Evolutionary conservation across 2,797 vertebrate genomes (phyloP).

Genomic region (Peromyscus attwateri): DNA sequence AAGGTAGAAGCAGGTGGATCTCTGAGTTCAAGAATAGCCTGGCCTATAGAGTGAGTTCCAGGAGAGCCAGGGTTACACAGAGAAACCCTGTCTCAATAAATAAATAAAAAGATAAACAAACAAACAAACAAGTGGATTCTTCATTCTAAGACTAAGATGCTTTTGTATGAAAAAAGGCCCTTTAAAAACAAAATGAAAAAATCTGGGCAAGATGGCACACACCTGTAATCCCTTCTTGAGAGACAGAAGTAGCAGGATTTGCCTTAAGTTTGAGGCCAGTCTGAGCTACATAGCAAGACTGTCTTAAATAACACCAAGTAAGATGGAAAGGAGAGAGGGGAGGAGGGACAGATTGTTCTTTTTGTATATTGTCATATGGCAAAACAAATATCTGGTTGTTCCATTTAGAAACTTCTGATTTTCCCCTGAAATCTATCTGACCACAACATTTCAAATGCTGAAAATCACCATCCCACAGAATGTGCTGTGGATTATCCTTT

Average conservation of each 20-base stretch:
- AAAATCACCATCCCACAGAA: neutral
- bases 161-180: neutral
- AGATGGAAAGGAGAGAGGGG: neutral
- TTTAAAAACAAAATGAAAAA: neutral
- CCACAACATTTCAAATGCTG: slow-evolving; percentile 4
- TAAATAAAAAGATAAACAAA: neutral
- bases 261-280: neutral
- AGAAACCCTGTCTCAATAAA: neutral
- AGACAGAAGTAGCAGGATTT: neutral
- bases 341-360: neutral
- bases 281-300: neutral
- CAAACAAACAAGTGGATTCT: neutral
- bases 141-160: neutral
- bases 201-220: neutral
- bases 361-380: neutral
- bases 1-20: neutral
- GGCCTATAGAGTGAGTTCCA: neutral
- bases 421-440: slow-evolving; percentile 35
- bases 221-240: neutral
- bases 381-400: slow-evolving; percentile 63
- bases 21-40: neutral
- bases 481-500: neutral
- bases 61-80: neutral
- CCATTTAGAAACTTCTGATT: slow-evolving; percentile 15
- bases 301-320: neutral